Evolutionary conservation across 2,797 vertebrate species (phyloP), one percentile per base, ranked within the genome.

Genomic region (Rhinogobio ventralis): DNA sequence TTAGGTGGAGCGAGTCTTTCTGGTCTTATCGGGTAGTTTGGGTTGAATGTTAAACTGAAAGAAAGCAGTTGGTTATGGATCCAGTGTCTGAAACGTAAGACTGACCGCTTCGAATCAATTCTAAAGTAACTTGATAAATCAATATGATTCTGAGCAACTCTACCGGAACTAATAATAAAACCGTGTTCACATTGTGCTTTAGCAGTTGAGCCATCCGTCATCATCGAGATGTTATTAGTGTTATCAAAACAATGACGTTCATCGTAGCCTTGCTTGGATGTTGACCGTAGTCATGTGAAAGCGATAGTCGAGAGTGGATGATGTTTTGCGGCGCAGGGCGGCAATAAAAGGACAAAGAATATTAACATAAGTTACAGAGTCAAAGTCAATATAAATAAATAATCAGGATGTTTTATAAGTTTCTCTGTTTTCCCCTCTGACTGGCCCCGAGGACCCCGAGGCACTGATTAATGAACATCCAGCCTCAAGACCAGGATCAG

Each of bases 401-500:
- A 87, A 92, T 87, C 83, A 89, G 86, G 91, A 90, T 80, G 92
- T 92, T 90, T 88, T 90, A 92, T 90, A 92, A 93, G 86, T 89
- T 91, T 92, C 89, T 83, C 86, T 79, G 89, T 91, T 89, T 93
- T 91, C 93, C 92, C 93, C 92, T 90, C 92, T 95, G 94, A 94
- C 91, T 94, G 91, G 91, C 90, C 90, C 88, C 91, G 85, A 95
- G 92, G 93, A 94, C 89, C 93, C 68, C 85, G 84, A 91, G 95
- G 94, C 95, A 95, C 94, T 96, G 96, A 97, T 95, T 94, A 94
- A 94, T 94, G 93, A 91, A 80, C 68, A 77, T 90, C 81, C 88
- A 92, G 93, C 94, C 92, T 91, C 93, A 91, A 94, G 90, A 93
- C 91, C 94, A 93, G 92, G 96, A 97, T 96, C 96, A 95, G 93